A percentile compares a stretch with the other conserved stretches of the same genome.
Evolutionary conservation across 2,888 invertebrate species (phyloP).

Genomic region (Diabrotica balteata): DNA sequence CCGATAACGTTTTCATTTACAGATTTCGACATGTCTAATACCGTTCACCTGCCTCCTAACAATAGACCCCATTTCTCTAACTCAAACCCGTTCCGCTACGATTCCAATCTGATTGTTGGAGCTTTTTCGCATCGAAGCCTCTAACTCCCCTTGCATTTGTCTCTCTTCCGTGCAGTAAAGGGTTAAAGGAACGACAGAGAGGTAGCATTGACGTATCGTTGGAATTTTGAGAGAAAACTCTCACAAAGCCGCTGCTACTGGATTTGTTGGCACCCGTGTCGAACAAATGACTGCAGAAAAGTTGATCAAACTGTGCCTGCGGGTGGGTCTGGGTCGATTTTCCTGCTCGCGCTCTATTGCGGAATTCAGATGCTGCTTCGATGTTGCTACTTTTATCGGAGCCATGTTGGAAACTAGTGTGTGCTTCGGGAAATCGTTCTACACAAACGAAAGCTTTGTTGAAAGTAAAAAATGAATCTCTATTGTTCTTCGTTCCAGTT

Average conservation of each 20-base stretch:
- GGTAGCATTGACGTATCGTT: constrained; percentile 23
- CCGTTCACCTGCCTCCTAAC: constrained; percentile 51
- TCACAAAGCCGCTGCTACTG: constrained; percentile 41
- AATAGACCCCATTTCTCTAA: constrained; percentile 50
- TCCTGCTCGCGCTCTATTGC: constrained; percentile 22
- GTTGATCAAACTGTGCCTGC: constrained; percentile 57
- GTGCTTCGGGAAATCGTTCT: too few species aligned
- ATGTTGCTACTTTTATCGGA: constrained; percentile 21
- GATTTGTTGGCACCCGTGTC: constrained; percentile 63
- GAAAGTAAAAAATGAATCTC: too few species aligned
- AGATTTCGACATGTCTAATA: constrained; percentile 53
- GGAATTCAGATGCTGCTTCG: constrained; percentile 27
- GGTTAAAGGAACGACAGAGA: constrained; percentile 9
- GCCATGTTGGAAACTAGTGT: constrained; percentile 1
- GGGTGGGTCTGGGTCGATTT: constrained; percentile 45
- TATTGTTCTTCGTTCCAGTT: too few species aligned
- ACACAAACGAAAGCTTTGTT: background rate
- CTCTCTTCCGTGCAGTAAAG: constrained; percentile 21
- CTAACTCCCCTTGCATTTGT: constrained; percentile 22
- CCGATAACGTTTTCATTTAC: constrained; percentile 55
- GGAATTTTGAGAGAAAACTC: constrained; percentile 42
- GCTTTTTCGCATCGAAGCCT: constrained; percentile 44
- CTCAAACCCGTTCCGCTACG: constrained; percentile 47
- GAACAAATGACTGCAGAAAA: constrained; percentile 62
- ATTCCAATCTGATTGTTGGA: constrained; percentile 47